phyloP scores from a whole-genome alignment of 2,113 vertebrate genomes.

The Argyrosomus japonicus region DNA sequence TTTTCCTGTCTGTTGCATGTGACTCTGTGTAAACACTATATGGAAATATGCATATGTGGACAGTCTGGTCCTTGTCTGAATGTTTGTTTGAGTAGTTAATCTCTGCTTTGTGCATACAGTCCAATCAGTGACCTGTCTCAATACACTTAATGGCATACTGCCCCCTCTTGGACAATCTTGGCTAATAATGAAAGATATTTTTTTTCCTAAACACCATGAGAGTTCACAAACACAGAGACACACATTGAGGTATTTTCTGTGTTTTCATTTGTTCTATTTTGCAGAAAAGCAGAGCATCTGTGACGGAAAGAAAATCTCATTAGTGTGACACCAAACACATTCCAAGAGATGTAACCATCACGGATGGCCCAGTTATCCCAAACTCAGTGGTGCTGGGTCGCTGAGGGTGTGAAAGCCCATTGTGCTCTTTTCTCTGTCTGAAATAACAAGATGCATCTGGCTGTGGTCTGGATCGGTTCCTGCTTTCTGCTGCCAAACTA shows the following conservation, averaged over 20 bases:
- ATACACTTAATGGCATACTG: constrained; percentile 62
- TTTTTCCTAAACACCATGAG: constrained; percentile 18
- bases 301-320: constrained; percentile 16
- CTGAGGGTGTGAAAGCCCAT: constrained; percentile 6
- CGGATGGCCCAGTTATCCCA: constrained; percentile 28
- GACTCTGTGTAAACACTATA: constrained; percentile 4
- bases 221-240: constrained; percentile 10
- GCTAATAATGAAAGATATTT: constrained; percentile 22
- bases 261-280: constrained; percentile 30
- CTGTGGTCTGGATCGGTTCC: constrained; percentile 22
- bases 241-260: neutral
- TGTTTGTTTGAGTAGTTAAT: constrained; percentile 31
- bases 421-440: constrained; percentile 32
- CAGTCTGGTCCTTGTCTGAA: constrained; percentile 6
- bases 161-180: constrained; percentile 72
- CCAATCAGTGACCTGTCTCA: constrained; percentile 22
- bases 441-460: constrained; percentile 57
- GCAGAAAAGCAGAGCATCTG: constrained; percentile 4
- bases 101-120: constrained; percentile 28
- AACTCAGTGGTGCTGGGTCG: neutral
- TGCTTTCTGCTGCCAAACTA: constrained; percentile 22
- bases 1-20: constrained; percentile 4
- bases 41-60: constrained; percentile 8
- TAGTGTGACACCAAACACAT: constrained; percentile 37
- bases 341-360: constrained; percentile 16